A percentile compares a stretch with the other conserved stretches of the same genome.
These are phyloP conservation scores for Phasia obesa DNA, from an alignment of 2,888 invertebrate species.

Conservation along the genomic window DNA sequence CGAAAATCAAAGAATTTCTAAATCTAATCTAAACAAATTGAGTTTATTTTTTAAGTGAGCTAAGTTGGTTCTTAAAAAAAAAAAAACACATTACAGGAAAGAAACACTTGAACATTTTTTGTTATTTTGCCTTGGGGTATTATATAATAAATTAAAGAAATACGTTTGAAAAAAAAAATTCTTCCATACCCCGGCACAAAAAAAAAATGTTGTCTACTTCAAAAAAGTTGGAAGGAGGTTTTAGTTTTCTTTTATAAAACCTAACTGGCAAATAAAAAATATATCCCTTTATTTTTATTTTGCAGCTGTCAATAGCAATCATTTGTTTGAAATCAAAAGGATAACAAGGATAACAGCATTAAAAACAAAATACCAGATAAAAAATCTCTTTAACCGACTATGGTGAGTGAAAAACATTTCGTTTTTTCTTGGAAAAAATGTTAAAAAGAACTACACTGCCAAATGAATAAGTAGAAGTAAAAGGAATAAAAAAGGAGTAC, in stretches of 20 bases:
- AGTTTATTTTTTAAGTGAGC: neutral
- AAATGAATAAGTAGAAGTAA: too few relatives aligned
- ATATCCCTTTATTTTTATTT: neutral
- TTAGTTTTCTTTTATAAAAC: slow-evolving; percentile 16
- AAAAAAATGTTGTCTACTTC: neutral
- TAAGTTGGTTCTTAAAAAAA: neutral
- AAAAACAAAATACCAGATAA: slow-evolving; percentile 36
- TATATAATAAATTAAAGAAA: slow-evolving; percentile 70
- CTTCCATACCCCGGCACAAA: neutral
- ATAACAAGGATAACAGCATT: slow-evolving; percentile 69
- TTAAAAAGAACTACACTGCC: neutral
- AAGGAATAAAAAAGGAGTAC: slow-evolving; percentile 10
- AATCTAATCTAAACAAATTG: slow-evolving; percentile 15
- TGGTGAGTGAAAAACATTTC: slow-evolving; percentile 73
- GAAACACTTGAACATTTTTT: slow-evolving; percentile 70
- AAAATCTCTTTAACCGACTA: slow-evolving; percentile 74
- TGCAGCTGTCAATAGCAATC: slow-evolving; percentile 75
- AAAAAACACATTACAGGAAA: slow-evolving; percentile 63
- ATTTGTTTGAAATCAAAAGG: slow-evolving; percentile 67
- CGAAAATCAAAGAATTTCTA: neutral
- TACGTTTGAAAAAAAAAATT: slow-evolving; percentile 64
- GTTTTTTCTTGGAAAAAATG: slow-evolving; percentile 63
- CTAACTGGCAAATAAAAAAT: slow-evolving; percentile 8
- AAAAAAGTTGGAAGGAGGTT: slow-evolving; percentile 3
- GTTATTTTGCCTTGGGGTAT: slow-evolving; percentile 69